Percentiles rank a stretch among this genome's conserved stretches.
Evolutionary conservation across 2,888 invertebrate genomes (phyloP).

Genomic region (Bimastos eiseni): DNA sequence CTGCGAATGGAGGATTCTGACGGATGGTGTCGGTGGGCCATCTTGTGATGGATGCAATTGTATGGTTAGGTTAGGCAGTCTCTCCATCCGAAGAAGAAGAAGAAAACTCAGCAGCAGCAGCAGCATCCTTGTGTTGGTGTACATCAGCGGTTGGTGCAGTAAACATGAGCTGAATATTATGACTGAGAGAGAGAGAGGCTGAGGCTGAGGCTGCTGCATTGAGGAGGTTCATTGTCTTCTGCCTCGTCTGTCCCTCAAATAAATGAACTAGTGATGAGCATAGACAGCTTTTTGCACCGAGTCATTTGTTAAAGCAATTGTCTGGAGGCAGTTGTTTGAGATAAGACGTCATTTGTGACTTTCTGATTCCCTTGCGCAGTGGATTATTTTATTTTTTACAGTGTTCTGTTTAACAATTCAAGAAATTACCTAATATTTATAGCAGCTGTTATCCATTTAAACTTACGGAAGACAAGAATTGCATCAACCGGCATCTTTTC

Average conservation of each 20-base stretch:
- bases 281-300: neutral
- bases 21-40: neutral
- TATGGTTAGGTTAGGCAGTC: neutral
- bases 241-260: neutral
- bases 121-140: neutral
- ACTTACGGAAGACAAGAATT: neutral
- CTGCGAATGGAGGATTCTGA: neutral
- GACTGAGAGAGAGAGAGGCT: neutral
- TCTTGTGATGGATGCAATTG: neutral
- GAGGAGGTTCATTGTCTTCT: neutral
- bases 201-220: too few species aligned
- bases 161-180: neutral
- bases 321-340: neutral
- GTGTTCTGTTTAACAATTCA: neutral
- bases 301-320: neutral
- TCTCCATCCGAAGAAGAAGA: neutral
- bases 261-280: neutral
- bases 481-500: neutral
- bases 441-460: neutral
- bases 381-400: neutral
- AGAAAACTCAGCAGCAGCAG: neutral
- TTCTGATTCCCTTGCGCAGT: neutral
- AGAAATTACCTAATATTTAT: neutral
- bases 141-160: neutral
- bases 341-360: neutral